phyloP scores from a whole-genome alignment of 2,113 vertebrate genomes.

The Calidris pugnax region DNA sequence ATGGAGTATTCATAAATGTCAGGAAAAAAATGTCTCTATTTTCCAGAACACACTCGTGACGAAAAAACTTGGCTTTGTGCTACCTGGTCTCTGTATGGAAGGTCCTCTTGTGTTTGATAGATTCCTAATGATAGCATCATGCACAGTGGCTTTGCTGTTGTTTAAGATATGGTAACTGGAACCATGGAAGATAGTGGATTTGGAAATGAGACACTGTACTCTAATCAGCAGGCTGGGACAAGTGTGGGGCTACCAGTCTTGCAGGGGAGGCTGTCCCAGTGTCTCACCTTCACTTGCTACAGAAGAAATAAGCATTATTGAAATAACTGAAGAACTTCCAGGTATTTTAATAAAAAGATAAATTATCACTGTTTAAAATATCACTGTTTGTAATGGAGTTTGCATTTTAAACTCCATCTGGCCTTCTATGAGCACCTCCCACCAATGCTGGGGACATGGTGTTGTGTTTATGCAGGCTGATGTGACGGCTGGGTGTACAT shows the following conservation, averaged over 20 bases:
- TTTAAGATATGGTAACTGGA: not conserved
- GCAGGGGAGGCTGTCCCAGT: not conserved
- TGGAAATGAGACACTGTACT: not conserved
- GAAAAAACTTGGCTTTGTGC: not conserved
- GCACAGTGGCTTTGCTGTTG: not conserved
- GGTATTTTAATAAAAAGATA: not conserved
- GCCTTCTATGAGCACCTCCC: not conserved
- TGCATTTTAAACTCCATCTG: not conserved
- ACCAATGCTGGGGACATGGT: fast-evolving
- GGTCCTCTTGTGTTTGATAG: not conserved
- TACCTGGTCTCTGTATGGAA: not conserved
- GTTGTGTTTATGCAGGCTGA: not conserved
- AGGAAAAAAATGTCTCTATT: not conserved
- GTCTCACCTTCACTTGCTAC: not conserved
- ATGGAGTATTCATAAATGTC: not conserved
- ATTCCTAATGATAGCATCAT: not conserved
- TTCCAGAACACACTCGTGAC: not conserved
- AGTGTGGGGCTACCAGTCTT: not conserved
- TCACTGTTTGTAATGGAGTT: not conserved
- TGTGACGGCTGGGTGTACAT: not conserved
- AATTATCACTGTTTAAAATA: not conserved
- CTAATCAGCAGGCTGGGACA: not conserved
- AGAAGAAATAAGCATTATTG: not conserved
- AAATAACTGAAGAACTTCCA: not conserved
- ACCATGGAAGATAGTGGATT: not conserved